These are phyloP conservation scores for Toxotes jaculatrix DNA, from an alignment of 2,113 vertebrate species.

Conservation along the genomic window DNA sequence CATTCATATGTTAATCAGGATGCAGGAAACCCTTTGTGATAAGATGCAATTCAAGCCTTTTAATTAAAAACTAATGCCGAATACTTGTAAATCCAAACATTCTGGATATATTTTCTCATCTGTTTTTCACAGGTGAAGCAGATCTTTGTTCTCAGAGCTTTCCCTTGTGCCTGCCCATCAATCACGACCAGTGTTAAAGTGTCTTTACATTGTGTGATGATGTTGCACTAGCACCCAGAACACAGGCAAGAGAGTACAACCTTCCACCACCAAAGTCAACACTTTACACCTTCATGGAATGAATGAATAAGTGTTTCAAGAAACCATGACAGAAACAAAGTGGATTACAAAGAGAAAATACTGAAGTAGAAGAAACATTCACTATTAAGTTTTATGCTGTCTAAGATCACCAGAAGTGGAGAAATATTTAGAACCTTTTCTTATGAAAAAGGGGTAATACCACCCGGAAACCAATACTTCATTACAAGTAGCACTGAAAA, in stretches of 20 bases:
- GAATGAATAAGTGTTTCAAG: not conserved
- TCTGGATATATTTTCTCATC: constrained; percentile 10
- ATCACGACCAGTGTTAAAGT: not conserved
- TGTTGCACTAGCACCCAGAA: not conserved
- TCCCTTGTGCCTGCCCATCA: constrained; percentile 16
- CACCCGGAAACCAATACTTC: not conserved
- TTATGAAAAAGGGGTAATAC: not conserved
- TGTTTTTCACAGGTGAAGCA: constrained; percentile 26
- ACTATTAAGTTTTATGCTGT: not conserved
- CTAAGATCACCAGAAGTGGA: not conserved
- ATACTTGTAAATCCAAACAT: constrained; percentile 3
- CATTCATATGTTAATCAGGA: constrained; percentile 10
- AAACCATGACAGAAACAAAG: not conserved
- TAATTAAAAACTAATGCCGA: constrained; percentile 13
- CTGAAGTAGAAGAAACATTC: not conserved
- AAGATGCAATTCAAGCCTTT: not conserved
- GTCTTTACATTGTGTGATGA: not conserved
- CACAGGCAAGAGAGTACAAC: not conserved
- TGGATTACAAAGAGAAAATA: not conserved
- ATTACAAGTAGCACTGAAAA: too few relatives aligned
- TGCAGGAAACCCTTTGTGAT: constrained; percentile 7
- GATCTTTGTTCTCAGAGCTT: constrained; percentile 25
- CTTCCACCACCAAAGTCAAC: not conserved
- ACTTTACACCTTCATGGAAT: not conserved
- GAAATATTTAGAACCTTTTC: not conserved